Evolutionary conservation across 2,113 vertebrate genomes (phyloP).

Genomic region (Mystacornis crossleyi): DNA sequence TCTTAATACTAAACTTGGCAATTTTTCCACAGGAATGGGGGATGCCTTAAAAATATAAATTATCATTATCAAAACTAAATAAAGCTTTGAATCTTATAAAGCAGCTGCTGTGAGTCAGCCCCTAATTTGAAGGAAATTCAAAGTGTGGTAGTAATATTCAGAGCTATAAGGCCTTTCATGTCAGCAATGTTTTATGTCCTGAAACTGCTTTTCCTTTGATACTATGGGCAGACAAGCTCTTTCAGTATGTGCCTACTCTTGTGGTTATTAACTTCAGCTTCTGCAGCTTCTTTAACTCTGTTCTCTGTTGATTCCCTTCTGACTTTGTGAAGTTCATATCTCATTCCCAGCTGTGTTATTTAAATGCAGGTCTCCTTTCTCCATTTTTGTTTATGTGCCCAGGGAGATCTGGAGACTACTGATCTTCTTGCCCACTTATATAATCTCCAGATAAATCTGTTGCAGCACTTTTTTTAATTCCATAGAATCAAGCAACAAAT

Average conservation of each 20-base stretch:
- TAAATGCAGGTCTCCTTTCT: background rate
- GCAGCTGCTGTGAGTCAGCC: background rate
- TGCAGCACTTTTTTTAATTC: background rate
- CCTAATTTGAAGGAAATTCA: background rate
- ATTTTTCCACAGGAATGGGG: background rate
- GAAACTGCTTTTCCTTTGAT: background rate
- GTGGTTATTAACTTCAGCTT: background rate
- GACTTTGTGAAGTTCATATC: background rate
- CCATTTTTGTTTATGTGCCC: background rate
- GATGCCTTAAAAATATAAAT: background rate
- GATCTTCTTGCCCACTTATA: background rate
- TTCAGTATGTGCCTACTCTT: background rate
- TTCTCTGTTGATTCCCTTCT: background rate
- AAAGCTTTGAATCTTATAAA: conserved; percentile 1
- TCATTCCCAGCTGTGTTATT: background rate
- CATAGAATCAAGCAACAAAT: background rate
- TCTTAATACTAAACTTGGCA: background rate
- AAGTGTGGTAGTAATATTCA: background rate
- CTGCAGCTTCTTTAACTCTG: background rate
- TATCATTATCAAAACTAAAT: background rate
- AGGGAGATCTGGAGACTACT: background rate
- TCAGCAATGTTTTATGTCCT: background rate
- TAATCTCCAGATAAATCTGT: background rate
- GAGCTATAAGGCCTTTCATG: background rate
- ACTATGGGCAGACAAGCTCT: background rate